Percentiles rank a stretch among this genome's conserved stretches.
These are phyloP conservation scores for Gorsachius magnificus DNA, from an alignment of 2,797 vertebrate species.

Conservation along the genomic window DNA sequence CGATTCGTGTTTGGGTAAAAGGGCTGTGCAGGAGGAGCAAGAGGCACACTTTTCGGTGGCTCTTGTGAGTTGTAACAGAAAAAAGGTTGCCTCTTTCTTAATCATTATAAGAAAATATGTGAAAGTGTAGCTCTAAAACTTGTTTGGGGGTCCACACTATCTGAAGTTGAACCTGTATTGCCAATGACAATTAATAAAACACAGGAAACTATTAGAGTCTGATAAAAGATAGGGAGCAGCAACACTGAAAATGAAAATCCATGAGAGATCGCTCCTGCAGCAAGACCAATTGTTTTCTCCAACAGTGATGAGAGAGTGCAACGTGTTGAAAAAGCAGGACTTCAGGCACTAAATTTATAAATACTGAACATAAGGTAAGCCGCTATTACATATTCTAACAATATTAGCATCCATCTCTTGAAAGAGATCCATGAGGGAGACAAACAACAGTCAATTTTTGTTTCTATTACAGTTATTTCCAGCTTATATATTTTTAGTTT, in stretches of 20 bases:
- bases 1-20: neutral
- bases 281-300: conserved; percentile 7
- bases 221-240: neutral
- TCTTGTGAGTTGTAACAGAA: neutral
- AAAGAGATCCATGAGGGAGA: neutral
- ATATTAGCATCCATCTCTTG: neutral
- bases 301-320: neutral
- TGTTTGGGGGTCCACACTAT: neutral
- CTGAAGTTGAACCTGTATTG: neutral
- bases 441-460: neutral
- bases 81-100: neutral
- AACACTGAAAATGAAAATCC: neutral
- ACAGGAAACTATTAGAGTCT: neutral
- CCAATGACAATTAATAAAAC: neutral
- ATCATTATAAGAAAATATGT: neutral
- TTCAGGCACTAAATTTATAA: neutral
- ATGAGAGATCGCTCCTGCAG: neutral
- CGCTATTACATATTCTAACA: neutral
- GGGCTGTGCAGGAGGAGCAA: neutral
- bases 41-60: fast-evolving
- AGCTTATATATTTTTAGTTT: neutral
- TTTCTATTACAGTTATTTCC: neutral
- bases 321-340: neutral
- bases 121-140: neutral
- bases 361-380: neutral